Conservation (phyloP, 2,113 vertebrate species). For the Tragelaphus scriptus region DNA sequence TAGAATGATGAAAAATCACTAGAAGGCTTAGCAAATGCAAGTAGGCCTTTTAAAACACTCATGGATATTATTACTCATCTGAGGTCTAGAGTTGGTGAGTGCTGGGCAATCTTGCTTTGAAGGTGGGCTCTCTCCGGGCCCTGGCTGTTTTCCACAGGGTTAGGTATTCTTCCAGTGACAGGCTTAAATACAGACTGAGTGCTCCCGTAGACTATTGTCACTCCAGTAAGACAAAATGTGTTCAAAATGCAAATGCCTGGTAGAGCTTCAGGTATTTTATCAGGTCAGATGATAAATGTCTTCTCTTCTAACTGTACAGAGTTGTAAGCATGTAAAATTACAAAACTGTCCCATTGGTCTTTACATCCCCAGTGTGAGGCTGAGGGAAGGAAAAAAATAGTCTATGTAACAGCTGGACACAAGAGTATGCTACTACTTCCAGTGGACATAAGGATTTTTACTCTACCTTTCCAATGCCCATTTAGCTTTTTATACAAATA, state of each 20-base stretch:
- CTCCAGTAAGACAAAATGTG: neutral
- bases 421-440: neutral
- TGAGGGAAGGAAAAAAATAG: neutral
- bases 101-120: neutral
- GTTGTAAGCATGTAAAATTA: neutral
- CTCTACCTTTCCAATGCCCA: accelerated
- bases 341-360: neutral
- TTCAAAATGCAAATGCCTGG: neutral
- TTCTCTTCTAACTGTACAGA: neutral
- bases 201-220: neutral
- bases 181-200: neutral
- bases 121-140: neutral
- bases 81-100: neutral
- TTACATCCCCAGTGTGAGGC: neutral
- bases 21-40: neutral
- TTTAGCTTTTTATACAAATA: neutral
- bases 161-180: neutral
- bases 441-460: accelerated
- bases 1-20: neutral
- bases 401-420: neutral
- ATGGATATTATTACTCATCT: neutral
- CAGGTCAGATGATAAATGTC: neutral
- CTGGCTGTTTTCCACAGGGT: neutral
- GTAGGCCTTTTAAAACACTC: neutral
- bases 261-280: neutral